Percentiles rank a stretch among this genome's conserved stretches.
Evolutionary conservation across 2,888 invertebrate species (phyloP).

Genomic region (Synergus gifuensis): DNA sequence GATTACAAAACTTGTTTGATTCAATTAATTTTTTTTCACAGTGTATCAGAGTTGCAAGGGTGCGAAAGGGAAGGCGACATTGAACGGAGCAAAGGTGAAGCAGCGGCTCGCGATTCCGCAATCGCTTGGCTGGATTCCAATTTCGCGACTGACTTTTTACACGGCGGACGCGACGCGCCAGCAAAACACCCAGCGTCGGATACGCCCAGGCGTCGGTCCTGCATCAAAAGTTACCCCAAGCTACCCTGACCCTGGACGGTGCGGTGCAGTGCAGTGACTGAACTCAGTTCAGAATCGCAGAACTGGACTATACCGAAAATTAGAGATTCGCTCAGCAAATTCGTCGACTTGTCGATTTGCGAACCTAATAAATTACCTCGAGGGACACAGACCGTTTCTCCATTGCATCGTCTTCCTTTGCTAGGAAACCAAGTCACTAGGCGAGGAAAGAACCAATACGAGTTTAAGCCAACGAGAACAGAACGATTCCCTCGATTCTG

Average conservation of each 20-base stretch:
- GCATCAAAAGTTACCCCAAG: conserved; percentile 30
- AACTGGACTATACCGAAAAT: conserved; percentile 13
- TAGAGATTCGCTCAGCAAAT: conserved; percentile 39
- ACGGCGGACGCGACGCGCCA: conserved; percentile 65
- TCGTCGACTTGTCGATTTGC: conserved; percentile 55
- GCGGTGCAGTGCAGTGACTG: conserved; percentile 2
- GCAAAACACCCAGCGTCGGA: conserved; percentile 62
- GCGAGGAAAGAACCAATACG: not conserved
- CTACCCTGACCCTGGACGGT: conserved; percentile 16
- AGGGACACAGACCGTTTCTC: conserved; percentile 4
- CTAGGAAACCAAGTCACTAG: conserved; percentile 3
- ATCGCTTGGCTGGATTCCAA: conserved; percentile 74
- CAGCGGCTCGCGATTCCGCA: conserved; percentile 66
- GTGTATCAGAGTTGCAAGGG: conserved; percentile 14
- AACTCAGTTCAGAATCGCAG: not conserved
- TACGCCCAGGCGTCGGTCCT: conserved; percentile 55
- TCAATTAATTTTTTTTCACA: not conserved
- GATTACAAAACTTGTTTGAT: too few species aligned
- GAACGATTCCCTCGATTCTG: not conserved
- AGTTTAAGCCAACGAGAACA: conserved; percentile 8
- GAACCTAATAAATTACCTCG: conserved; percentile 53
- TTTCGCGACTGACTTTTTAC: conserved; percentile 70
- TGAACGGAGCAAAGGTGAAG: conserved; percentile 54
- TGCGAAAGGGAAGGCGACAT: conserved; percentile 43
- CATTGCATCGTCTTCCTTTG: conserved; percentile 12